Evolutionary conservation across 2,888 invertebrate genomes (phyloP).

Genomic region (Cephus rjabovi): DNA sequence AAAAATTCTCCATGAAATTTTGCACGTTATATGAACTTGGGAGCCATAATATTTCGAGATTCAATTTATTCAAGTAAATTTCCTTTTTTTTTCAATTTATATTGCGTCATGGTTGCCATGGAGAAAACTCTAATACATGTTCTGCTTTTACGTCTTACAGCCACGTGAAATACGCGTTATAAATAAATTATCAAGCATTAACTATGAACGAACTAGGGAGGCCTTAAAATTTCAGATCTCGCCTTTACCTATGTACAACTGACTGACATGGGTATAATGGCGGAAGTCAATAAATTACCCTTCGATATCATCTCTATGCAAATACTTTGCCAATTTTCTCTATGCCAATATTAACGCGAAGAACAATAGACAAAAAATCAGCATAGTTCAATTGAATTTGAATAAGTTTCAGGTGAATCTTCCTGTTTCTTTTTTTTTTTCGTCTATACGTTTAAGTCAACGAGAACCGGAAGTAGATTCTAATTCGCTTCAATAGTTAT

Average conservation of each 20-base stretch:
- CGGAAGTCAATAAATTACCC: not conserved
- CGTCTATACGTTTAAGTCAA: not conserved
- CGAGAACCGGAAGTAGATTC: not conserved
- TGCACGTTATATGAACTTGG: not conserved
- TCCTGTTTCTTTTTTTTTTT: not conserved
- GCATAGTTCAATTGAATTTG: not conserved
- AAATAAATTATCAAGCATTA: not conserved
- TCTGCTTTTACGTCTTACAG: not conserved
- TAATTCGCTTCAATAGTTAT: not conserved
- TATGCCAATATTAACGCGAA: not conserved
- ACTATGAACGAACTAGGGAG: not conserved
- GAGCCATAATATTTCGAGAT: too few species aligned
- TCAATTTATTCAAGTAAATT: not conserved
- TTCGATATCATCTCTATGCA: not conserved
- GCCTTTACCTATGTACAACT: not conserved
- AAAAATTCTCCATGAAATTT: not conserved
- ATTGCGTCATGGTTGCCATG: not conserved
- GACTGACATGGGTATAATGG: not conserved
- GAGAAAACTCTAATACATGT: not conserved
- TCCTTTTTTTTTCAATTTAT: not conserved
- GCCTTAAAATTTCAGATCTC: not conserved
- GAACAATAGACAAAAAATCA: not conserved
- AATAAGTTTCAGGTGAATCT: not conserved
- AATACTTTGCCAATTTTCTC: too few species aligned
- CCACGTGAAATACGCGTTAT: not conserved